These are phyloP conservation scores for Drymonia ruficornis DNA, from an alignment of 2,888 invertebrate species.

Conservation along the genomic window DNA sequence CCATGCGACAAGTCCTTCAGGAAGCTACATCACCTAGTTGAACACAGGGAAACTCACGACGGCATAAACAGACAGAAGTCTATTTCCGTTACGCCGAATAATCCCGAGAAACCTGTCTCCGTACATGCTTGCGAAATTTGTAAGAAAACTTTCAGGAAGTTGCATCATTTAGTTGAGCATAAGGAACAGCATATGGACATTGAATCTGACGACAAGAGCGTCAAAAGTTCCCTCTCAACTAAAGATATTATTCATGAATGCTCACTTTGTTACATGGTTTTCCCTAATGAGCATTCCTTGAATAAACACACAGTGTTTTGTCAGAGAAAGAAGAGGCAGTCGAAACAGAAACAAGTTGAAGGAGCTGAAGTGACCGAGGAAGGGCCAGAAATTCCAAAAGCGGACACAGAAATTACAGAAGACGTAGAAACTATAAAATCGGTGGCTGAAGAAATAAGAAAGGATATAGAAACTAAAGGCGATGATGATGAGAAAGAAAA, in stretches of 20 bases:
- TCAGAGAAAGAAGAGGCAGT: constrained; percentile 72
- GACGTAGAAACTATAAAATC: constrained; percentile 27
- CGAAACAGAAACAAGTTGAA: constrained; percentile 46
- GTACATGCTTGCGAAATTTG: constrained; percentile 72
- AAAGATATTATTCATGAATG: constrained; percentile 82
- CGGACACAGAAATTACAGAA: constrained; percentile 20
- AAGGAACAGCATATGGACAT: constrained; percentile 76
- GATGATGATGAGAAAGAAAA: constrained; percentile 24
- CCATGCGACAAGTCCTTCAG: constrained; percentile 81
- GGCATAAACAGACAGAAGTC: constrained; percentile 69
- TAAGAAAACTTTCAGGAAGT: constrained; percentile 75
- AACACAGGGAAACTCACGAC: constrained; percentile 79
- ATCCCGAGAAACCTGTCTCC: constrained; percentile 38
- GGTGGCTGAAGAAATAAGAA: constrained; percentile 25
- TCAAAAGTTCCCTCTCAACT: constrained; percentile 71
- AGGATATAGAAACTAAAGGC: constrained; percentile 16
- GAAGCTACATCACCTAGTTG: constrained; percentile 79
- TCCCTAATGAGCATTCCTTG: constrained; percentile 79
- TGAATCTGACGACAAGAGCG: constrained; percentile 76
- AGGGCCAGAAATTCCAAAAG: constrained; percentile 24
- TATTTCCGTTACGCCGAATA: constrained; percentile 28
- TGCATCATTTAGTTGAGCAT: constrained; percentile 76
- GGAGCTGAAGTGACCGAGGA: constrained; percentile 29
- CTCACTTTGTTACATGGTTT: constrained; percentile 81
- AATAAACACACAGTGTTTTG: constrained; percentile 74